Evolutionary conservation across 2,888 invertebrate species (phyloP), one percentile per base, ranked within the genome.

Genomic region (Spialia ferax): DNA sequence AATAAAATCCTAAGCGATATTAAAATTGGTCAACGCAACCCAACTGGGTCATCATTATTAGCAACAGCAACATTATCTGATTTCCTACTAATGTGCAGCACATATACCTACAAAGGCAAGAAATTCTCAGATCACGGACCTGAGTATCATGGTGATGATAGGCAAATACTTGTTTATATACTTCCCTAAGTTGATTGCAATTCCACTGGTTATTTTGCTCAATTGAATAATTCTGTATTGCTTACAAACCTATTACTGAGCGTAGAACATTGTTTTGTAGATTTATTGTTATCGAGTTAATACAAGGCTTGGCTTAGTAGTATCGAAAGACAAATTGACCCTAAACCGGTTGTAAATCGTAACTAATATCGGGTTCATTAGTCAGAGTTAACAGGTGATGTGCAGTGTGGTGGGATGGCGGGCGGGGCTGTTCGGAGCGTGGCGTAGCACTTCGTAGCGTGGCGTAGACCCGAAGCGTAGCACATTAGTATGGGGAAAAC

Each of bases 311-410:
- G 29, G 59, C 59, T 65, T 52, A 59, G 26, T 52, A 57, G 59
- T 20, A 65, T 65, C 59, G 50, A 38, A 59, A 57, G 65, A 65
- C 57, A 65, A 65, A 65, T 65, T 65, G 65, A 65, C 38, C 59
- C 59, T 29, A 59, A 65, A 52, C 59, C 52, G 57, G 65, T 59
- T 59, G 59, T 65, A 65, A 65, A 59, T 65, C 52, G 65, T 65
- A 65, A 38, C 59, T 65, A 57, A 65, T 65, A 65, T 65, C 50
- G 52, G 59, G 59, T 65, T 65, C 65, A 59, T 65, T 65, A 70
- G 71, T 74, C 67, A 69, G 67, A 69, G 71, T 71, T 72, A 74
- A 71, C 71, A 70, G 68, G 71, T 76, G 71, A 73, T 71, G 72
- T 68, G 68, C 70, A 68, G 68, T 71, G 69, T 64, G 69, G 71